These are phyloP conservation scores for Thyatira batis DNA, from an alignment of 2,888 invertebrate genomes.

Conservation along the genomic window DNA sequence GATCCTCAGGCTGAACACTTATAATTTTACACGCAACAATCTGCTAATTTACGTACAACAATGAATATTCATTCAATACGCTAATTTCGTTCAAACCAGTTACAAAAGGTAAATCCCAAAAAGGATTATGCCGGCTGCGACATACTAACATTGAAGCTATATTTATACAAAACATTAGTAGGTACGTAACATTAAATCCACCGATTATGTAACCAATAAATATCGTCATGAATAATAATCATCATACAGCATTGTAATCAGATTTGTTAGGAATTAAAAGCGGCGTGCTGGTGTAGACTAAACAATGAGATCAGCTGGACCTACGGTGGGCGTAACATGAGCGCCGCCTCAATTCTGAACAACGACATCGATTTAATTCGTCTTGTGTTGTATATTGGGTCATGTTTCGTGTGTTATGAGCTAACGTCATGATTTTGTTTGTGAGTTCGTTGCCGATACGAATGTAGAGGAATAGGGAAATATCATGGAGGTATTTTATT, in stretches of 20 bases:
- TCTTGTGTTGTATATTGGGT: slow-evolving; percentile 15
- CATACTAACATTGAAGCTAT: background rate
- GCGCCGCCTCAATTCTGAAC: slow-evolving; percentile 44
- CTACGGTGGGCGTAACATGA: slow-evolving; percentile 44
- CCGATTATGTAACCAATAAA: slow-evolving; percentile 34
- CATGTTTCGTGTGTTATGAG: slow-evolving; percentile 8
- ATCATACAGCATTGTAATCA: slow-evolving; percentile 44
- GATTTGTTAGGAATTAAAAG: slow-evolving; percentile 61
- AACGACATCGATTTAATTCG: slow-evolving; percentile 55
- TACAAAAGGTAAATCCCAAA: too few relatives aligned
- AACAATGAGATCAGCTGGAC: slow-evolving; percentile 78
- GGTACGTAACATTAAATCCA: background rate
- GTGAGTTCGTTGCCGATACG: background rate
- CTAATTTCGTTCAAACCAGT: too few relatives aligned
- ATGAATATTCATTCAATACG: too few relatives aligned
- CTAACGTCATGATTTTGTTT: background rate
- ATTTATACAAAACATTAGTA: too few relatives aligned
- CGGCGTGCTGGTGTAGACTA: slow-evolving; percentile 67
- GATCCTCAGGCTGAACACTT: too few relatives aligned
- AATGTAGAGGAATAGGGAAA: too few relatives aligned
- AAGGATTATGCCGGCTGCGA: too few relatives aligned
- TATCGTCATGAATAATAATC: slow-evolving; percentile 43
- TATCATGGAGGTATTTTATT: too few relatives aligned
- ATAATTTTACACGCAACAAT: too few relatives aligned
- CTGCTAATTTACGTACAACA: too few relatives aligned